Evolutionary conservation across 2,113 vertebrate genomes (phyloP), one percentile per base, ranked within the genome.

Genomic region (Datnioides undecimradiatus): DNA sequence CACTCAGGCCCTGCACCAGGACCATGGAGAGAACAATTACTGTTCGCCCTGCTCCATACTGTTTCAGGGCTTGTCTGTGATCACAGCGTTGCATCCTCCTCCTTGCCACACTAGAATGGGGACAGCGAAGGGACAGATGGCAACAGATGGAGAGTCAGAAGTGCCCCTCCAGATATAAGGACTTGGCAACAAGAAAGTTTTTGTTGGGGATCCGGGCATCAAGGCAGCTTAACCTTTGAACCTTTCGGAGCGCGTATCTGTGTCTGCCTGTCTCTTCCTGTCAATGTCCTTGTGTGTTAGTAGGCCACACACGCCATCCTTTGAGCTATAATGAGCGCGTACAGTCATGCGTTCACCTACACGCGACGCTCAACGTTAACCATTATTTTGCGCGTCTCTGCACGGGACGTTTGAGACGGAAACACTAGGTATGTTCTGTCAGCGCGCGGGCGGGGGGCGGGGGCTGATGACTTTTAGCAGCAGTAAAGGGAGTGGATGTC

Each of bases 131-230:
- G 84, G 78, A 86, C 93, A 94, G 93, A 94, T 94, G 94, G 94
- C 91, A 89, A 79, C 94, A 95, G 93, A 95, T 94, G 94, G 94
- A 92, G 89, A 89, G 83, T 93, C 91, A 90, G 79, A 91, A 90
- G 86, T 71, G 78, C 84, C 92, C 94, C 94, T 94, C 89, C 87
- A 92, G 94, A 91, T 88, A 92, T 74, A 45, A 85, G 72, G 68
- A 90, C 87, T 93, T 94, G 93, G 93, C 94, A 89, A 63, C 48
- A 36, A 45, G 75, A 71, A 85, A 84, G 43, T 90, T 92, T 88
- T 86, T 91, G 87, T 93, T 89, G 88, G 82, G 80, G 90, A 88
- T 87, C 84, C 58, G 78, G 87, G 91, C 91, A 92, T 72, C 1
- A 63, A 75, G 86, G 84, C 87, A 90, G 77, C 65, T 89, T 93